These are phyloP conservation scores for Diarsia brunnea DNA, from an alignment of 2,888 invertebrate species.

Conservation along the genomic window DNA sequence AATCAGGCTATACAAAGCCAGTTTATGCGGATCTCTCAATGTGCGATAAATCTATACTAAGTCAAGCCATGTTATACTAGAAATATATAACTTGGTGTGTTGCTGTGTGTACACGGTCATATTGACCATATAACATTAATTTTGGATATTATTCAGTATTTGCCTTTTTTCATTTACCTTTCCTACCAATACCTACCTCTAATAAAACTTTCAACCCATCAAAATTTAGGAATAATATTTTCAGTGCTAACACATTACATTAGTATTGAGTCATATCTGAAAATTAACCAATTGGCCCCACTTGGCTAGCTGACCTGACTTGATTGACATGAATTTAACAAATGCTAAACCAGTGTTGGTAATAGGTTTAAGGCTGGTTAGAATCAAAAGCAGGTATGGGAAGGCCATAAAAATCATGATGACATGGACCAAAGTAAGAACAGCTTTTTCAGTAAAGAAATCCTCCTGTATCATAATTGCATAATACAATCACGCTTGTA, in stretches of 20 bases:
- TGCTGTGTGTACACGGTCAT: too few species aligned
- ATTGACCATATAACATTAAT: not conserved
- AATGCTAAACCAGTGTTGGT: constrained; percentile 15
- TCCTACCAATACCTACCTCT: not conserved
- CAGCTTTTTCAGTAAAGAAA: not conserved
- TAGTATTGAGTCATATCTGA: constrained; percentile 28
- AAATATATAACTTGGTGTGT: too few species aligned
- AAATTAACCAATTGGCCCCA: constrained; percentile 43
- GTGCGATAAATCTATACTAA: too few species aligned
- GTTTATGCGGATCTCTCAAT: too few species aligned
- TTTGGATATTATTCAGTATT: not conserved
- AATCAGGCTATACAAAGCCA: too few species aligned
- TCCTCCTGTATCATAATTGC: not conserved
- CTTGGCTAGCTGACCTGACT: constrained; percentile 36
- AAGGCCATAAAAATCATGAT: constrained; percentile 2
- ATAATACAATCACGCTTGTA: not conserved
- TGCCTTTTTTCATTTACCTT: not conserved
- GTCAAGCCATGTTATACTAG: too few species aligned
- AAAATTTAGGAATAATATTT: not conserved
- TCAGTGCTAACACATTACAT: not conserved
- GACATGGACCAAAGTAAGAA: not conserved
- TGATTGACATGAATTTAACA: constrained; percentile 36
- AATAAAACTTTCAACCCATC: not conserved
- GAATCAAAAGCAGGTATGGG: not conserved
- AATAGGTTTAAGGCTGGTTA: constrained; percentile 14